phyloP scores from a whole-genome alignment of 2,888 invertebrate genomes.

The Hymenopus coronatus region DNA sequence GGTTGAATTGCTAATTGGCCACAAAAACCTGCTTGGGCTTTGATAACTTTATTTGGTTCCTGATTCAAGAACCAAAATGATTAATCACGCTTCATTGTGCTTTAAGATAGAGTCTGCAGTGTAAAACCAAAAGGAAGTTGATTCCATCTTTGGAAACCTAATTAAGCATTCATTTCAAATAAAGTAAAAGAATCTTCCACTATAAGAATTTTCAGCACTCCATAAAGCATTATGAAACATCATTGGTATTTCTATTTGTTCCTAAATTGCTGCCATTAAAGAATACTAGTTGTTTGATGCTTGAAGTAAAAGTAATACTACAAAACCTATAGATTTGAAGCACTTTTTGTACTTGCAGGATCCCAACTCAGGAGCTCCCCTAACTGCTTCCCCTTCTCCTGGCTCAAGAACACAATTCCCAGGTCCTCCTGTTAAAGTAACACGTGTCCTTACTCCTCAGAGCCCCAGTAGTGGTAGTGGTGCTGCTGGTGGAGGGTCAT shows the following conservation, averaged over 20 bases:
- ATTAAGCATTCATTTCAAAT: too few species aligned
- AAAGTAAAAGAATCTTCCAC: not conserved
- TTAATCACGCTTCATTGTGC: too few species aligned
- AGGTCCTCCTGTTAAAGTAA: slow-evolving; percentile 44
- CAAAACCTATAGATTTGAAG: not conserved
- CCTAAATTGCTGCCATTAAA: not conserved
- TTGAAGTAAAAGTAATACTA: not conserved
- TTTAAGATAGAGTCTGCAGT: too few species aligned
- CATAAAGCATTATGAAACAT: not conserved
- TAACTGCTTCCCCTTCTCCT: slow-evolving; percentile 43
- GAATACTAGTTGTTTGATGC: not conserved
- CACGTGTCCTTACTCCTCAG: slow-evolving; percentile 41
- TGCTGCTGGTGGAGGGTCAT: not conserved
- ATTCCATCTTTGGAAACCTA: too few species aligned
- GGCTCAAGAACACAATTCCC: slow-evolving; percentile 42
- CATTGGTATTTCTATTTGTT: not conserved
- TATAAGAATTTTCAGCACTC: not conserved
- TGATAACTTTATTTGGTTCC: too few species aligned
- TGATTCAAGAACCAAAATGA: too few species aligned
- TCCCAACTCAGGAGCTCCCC: slow-evolving; percentile 42
- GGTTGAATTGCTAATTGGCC: too few species aligned
- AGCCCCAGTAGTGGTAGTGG: slow-evolving; percentile 29
- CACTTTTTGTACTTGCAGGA: slow-evolving; percentile 39
- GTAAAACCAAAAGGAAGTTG: too few species aligned
- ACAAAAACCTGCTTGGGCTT: too few species aligned